Conservation (phyloP, 2,113 vertebrate species). For the Ictalurus punctatus region DNA sequence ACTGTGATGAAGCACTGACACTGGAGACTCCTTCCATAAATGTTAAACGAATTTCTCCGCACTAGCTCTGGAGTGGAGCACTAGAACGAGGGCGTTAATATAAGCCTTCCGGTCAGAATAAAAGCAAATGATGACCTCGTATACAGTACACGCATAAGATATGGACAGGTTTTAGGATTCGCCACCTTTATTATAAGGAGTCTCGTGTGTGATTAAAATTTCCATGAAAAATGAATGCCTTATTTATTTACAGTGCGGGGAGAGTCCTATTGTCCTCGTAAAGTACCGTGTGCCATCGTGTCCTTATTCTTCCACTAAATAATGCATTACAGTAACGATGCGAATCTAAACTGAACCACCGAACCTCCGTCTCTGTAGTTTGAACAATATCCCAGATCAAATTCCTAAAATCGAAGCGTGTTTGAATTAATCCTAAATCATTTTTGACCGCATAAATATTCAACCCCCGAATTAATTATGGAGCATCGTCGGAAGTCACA, state of each 20-base stretch:
- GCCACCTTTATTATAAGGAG: neutral
- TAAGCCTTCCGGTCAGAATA: neutral
- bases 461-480: neutral
- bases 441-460: neutral
- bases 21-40: neutral
- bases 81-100: neutral
- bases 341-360: neutral
- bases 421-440: neutral
- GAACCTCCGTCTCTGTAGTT: neutral
- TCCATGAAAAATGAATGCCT: neutral
- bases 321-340: slow-evolving; percentile 3
- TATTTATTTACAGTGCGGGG: neutral
- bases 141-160: neutral
- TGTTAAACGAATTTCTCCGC: too few species aligned
- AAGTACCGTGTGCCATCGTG: neutral
- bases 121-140: neutral
- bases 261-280: neutral
- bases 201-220: neutral
- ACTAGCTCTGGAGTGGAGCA: neutral
- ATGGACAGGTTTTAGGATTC: neutral
- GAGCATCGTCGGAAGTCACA: neutral
- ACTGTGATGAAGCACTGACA: neutral
- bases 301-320: neutral
- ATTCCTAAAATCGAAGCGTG: neutral
- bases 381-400: neutral